Evolutionary conservation across 2,797 vertebrate genomes (phyloP).

Genomic region (Tapera naevia): DNA sequence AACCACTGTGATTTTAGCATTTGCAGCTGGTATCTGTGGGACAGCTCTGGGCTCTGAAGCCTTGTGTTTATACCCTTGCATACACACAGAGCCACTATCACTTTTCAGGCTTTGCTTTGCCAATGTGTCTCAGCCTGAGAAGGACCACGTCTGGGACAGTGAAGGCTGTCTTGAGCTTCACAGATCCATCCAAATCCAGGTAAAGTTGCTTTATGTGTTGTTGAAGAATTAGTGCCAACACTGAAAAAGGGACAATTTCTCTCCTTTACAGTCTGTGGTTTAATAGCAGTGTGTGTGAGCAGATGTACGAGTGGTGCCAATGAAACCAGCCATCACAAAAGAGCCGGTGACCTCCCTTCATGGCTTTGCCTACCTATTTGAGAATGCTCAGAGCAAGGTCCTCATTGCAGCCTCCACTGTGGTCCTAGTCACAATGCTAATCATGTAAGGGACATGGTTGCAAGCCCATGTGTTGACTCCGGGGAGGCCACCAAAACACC

Average conservation of each 20-base stretch:
- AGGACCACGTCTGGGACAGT: background rate
- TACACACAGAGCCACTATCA: background rate
- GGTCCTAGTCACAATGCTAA: background rate
- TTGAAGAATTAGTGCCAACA: background rate
- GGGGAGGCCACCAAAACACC: background rate
- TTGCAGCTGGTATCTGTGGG: background rate
- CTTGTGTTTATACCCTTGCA: background rate
- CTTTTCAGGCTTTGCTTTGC: background rate
- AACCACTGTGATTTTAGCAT: background rate
- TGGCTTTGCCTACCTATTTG: background rate
- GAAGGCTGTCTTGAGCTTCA: background rate
- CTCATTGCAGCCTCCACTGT: background rate
- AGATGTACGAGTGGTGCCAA: background rate
- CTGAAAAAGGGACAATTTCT: background rate
- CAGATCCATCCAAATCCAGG: background rate
- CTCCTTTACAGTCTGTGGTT: background rate
- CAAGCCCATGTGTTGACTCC: rapidly evolving
- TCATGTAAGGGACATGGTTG: rapidly evolving
- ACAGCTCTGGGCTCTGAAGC: background rate
- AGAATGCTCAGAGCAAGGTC: background rate
- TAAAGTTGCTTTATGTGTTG: background rate
- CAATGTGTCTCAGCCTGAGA: background rate
- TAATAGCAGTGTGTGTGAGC: background rate
- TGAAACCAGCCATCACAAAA: background rate
- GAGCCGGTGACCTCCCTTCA: background rate